Conservation (phyloP, 1,140 invertebrate genomes). For the Cydia pomonella region DNA sequence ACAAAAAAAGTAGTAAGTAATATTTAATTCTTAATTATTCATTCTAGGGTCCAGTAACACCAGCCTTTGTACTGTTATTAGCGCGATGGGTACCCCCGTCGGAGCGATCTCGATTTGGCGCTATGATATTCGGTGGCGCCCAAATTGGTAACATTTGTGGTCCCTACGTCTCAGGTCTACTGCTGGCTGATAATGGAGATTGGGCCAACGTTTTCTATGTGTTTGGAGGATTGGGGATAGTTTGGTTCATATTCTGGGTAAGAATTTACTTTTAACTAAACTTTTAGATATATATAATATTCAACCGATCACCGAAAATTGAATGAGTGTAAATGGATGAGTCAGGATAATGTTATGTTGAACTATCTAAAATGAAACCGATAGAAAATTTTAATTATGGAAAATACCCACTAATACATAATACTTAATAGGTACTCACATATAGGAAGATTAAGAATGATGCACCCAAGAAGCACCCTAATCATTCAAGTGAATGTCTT, state of each 20-base stretch:
- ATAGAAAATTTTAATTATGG: too few species aligned
- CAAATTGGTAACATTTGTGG: conserved; percentile 88
- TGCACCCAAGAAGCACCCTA: too few species aligned
- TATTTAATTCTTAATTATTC: not conserved
- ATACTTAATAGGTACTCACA: too few species aligned
- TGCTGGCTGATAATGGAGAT: conserved; percentile 83
- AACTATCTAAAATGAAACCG: too few species aligned
- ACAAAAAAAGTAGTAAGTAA: too few species aligned
- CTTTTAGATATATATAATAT: too few species aligned
- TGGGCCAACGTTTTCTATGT: conserved; percentile 91
- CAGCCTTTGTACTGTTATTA: conserved; percentile 86
- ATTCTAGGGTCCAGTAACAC: conserved; percentile 84
- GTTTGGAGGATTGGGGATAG: conserved; percentile 87
- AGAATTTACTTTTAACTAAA: conserved; percentile 46
- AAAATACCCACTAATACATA: too few species aligned
- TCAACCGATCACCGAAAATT: too few species aligned
- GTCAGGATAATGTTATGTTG: too few species aligned
- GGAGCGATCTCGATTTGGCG: conserved; percentile 86
- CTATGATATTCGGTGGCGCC: conserved; percentile 87
- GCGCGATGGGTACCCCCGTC: conserved; percentile 88
- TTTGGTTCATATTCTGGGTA: conserved; percentile 88
- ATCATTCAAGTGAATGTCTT: too few species aligned
- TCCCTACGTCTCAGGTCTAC: conserved; percentile 85
- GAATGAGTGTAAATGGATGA: too few species aligned
- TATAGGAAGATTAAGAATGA: too few species aligned